Base-by-base conservation (phyloP, 2,113 vertebrate genomes). In the Kobus ellipsiprymnus region DNA sequence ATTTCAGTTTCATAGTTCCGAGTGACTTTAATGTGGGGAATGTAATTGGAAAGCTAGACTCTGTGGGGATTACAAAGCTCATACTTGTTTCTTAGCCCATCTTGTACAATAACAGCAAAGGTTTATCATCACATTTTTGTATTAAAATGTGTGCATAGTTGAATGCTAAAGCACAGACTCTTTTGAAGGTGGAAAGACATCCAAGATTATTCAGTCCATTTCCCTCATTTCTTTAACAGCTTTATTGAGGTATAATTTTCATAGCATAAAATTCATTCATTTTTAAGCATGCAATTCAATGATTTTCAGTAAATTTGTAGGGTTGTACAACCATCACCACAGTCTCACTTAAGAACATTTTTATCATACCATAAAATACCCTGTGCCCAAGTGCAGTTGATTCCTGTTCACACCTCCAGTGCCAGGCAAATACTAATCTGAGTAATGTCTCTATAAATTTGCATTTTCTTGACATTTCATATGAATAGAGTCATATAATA, bases 41-140 rank as follows among this genome's bases (percentile, higher is more conserved):
- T 87, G 83, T 91, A 96, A 98, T 96, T 97, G 64, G 89, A 97
- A 93, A 94, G 89, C 33, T 87, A 93, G 40, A 83, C 90, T 94
- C 93, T 93, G 5, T 55, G 89, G 46, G 95, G 46, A 97, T 97
- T 95, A 64, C 74, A 93, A 46, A 94, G 82, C 82, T 96, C 86
- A 87, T 52, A 60, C 62, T 89, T 97, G 40, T 81, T 96, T 96
- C 91, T 91, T 91, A 57, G 60, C 54, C 78, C 6, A 21, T 92
- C 94, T 74, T 95, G 40, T 80, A 54, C 91, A 64, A 30, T 95
- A 93, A 93, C 29, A 44, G 46, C 30, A 91, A 50, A 74, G 83
- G 21, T 96, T 97, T 94, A 50, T 97, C 89, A 97, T 19, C 64
- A 29, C 55, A 64, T 83, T 97, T 97, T 97, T 91, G n/a, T 82